Evolutionary conservation across 2,113 vertebrate species (phyloP), one percentile per base, ranked within the genome.

Genomic region (Smithornis capensis): DNA sequence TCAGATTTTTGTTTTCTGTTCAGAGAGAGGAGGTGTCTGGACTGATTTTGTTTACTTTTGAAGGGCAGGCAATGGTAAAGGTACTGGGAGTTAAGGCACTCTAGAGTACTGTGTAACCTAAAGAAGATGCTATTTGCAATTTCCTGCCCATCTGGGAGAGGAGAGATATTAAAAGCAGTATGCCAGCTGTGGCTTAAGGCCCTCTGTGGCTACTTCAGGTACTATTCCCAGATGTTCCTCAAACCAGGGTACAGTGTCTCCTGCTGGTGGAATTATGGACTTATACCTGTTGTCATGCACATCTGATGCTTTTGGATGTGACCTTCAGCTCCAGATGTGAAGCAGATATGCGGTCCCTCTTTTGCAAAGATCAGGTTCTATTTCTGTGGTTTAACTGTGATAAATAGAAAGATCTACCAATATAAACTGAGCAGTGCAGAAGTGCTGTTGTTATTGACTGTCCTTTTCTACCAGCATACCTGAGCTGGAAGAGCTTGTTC

Each of bases 401-500:
- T 31, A 57, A 70, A 35, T 11, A 15, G 14, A 65, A 80, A 64
- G 19, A 31, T 29, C 16, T 14, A 27, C 16, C 44, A 29, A 38
- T 3, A 11, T 1, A 1, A 85, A n/a, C 4, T 1, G 3, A 28
- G 31, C 19, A 69, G 31, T 6, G 18, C 14, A 52, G 27, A 52
- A 69, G 2, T 33, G 6, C 25, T 80, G 33, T 50, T 33, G 23
- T 14, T 78, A 19, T 37, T 69, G 23, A 16, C 28, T 40, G 12
- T 49, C 49, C 8, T 81, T 37, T 84, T 60, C 35, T 87, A 25
- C 5, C 33, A 68, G 14, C 3, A 2, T 38, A 6, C 22, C 23
- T 69, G 44, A 73, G 25, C 7, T n/a, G 59, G 14, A 81, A 59
- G 24, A 83, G 22, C 14, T 68, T 80, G 19, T 73, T 50, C 18